A percentile compares a stretch with the other conserved stretches of the same genome.
These are phyloP conservation scores for Sycophila texana DNA, from an alignment of 2,888 invertebrate genomes.

Conservation along the genomic window DNA sequence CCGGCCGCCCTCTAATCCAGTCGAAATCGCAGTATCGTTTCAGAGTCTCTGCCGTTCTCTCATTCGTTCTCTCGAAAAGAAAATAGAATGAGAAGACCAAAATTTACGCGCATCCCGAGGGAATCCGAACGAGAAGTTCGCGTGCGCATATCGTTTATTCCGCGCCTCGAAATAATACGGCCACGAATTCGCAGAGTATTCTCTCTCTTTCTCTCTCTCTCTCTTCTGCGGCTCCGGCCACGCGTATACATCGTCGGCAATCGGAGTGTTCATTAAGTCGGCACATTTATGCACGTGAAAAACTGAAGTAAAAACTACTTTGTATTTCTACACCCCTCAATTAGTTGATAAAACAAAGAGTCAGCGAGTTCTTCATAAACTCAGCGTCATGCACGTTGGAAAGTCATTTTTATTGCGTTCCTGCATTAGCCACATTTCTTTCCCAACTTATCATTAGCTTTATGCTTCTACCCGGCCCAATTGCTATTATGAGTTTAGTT, in stretches of 20 bases:
- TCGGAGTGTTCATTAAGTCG: conserved; percentile 19
- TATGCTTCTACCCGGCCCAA: conserved; percentile 57
- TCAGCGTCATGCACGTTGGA: neutral
- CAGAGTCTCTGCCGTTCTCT: conserved; percentile 1
- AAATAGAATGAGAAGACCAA: conserved; percentile 31
- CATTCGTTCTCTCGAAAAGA: conserved; percentile 7
- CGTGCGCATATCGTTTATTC: conserved; percentile 61
- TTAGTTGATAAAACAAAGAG: conserved; percentile 27
- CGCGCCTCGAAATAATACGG: conserved; percentile 55
- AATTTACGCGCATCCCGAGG: conserved; percentile 50
- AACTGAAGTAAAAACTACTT: conserved; percentile 33
- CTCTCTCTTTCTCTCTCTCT: neutral
- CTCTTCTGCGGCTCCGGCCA: conserved; percentile 3
- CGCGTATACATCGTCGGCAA: conserved; percentile 27
- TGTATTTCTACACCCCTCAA: conserved; percentile 26
- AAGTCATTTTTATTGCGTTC: neutral
- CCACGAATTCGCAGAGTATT: conserved; percentile 46
- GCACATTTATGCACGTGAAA: conserved; percentile 32
- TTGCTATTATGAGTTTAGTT: too few relatives aligned
- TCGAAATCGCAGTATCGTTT: conserved; percentile 45
- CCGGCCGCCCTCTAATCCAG: conserved; percentile 44
- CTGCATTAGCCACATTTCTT: neutral
- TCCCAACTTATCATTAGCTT: conserved; percentile 19
- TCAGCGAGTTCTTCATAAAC: conserved; percentile 52
- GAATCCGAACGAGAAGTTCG: conserved; percentile 60